These are phyloP conservation scores for Vidua macroura DNA, from an alignment of 2,113 vertebrate genomes.

Conservation along the genomic window DNA sequence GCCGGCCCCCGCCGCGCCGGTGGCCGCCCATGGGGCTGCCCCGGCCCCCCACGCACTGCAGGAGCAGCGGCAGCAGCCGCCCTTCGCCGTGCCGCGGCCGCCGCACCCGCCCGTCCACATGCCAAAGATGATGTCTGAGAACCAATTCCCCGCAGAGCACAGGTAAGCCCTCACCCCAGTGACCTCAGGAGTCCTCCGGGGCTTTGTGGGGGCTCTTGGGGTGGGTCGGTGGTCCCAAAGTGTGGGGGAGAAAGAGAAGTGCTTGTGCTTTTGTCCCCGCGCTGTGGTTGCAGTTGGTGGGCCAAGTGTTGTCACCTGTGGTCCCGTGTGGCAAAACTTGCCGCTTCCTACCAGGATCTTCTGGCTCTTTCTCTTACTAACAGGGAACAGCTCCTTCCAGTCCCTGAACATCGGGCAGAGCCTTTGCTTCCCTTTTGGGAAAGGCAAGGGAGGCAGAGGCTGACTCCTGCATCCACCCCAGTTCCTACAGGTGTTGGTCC, in stretches of 20 bases:
- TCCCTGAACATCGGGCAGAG: fast-evolving
- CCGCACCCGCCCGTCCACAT: constrained; percentile 78
- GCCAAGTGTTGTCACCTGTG: not conserved
- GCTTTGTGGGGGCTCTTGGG: fast-evolving
- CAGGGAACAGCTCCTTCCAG: not conserved
- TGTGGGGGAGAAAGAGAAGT: not conserved
- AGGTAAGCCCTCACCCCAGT: constrained; percentile 66
- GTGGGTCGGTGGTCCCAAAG: fast-evolving
- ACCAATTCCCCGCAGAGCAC: constrained; percentile 85
- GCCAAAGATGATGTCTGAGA: constrained; percentile 84
- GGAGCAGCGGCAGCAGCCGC: constrained; percentile 75
- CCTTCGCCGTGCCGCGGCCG: constrained; percentile 85
- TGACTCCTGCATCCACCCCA: not conserved
- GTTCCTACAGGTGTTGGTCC: fast-evolving
- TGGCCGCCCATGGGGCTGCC: constrained; percentile 65
- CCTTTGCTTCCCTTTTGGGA: fast-evolving
- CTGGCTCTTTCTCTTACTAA: not conserved
- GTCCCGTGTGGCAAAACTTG: not conserved
- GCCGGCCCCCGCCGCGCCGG: constrained; percentile 48
- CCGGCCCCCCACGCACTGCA: constrained; percentile 56
- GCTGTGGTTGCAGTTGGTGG: fast-evolving
- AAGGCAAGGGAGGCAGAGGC: not conserved
- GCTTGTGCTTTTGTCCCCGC: fast-evolving
- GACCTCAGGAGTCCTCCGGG: fast-evolving
- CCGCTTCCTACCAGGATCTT: not conserved